Conservation (phyloP, 2,113 vertebrate species). For the Hippolais icterina region DNA sequence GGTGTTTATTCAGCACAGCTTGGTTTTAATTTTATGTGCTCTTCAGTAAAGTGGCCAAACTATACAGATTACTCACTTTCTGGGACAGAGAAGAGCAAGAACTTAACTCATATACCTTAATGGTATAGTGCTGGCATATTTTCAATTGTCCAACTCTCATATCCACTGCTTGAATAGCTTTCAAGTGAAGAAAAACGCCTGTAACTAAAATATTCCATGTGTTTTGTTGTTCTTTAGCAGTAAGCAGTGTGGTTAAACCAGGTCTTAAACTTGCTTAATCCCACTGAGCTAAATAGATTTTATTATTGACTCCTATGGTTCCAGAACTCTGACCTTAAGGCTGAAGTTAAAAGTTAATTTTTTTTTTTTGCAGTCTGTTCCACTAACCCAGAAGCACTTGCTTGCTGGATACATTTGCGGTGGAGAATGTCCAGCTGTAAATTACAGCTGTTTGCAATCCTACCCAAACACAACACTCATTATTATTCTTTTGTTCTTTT, state of each 20-base stretch:
- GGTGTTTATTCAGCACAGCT: slow-evolving; percentile 17
- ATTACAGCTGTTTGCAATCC: slow-evolving; percentile 62
- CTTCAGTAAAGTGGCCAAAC: background rate
- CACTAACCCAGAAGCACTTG: slow-evolving; percentile 38
- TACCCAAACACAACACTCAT: slow-evolving; percentile 47
- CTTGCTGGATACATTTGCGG: slow-evolving; percentile 6
- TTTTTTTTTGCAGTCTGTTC: slow-evolving; percentile 40
- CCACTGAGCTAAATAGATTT: slow-evolving; percentile 53
- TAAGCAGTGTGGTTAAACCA: slow-evolving; percentile 33
- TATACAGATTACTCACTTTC: background rate
- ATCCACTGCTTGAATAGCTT: background rate
- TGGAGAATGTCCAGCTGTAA: slow-evolving; percentile 51
- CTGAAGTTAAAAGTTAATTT: slow-evolving; percentile 50
- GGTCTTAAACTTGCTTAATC: slow-evolving; percentile 57
- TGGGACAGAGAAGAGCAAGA: background rate
- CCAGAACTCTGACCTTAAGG: slow-evolving; percentile 49
- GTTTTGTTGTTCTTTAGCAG: slow-evolving; percentile 50
- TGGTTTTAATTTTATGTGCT: slow-evolving; percentile 23
- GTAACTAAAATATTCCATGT: slow-evolving; percentile 25
- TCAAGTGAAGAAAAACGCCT: slow-evolving; percentile 27
- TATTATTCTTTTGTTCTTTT: slow-evolving; percentile 62
- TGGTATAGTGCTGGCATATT: background rate
- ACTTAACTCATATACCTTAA: slow-evolving; percentile 25
- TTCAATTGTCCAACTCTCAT: background rate
- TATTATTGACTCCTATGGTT: slow-evolving; percentile 46